Base-by-base conservation (phyloP, 2,797 vertebrate species). In the Schizothorax lantsangensis region DNA sequence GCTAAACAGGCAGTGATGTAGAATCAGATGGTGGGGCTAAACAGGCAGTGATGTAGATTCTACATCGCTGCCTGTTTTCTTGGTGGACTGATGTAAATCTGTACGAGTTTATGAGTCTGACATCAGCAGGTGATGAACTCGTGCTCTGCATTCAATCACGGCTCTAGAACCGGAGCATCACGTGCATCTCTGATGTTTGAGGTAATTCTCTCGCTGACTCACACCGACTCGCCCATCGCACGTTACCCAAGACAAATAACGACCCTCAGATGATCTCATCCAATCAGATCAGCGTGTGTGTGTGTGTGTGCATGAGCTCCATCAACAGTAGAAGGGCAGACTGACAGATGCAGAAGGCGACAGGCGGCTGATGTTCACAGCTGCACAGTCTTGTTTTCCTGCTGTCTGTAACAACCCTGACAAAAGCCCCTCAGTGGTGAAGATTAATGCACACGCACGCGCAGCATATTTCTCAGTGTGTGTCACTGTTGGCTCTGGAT, bases 161-260 rank as follows among this genome's bases (percentile, higher is more conserved):
- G 17, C 47, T 36, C 45, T 36, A 54, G 30, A 77, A 57, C 9
- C 11, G 5, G 11, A 78, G 49, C 75, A 12, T 57, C 52, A 79
- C 36, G 1, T 11, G 19, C 17, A 23, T 62, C 77, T 62, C 77
- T 79, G 54, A 79, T 59, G 36, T 79, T 79, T 79, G 77, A 79
- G 77, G 10, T 54, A 36, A 79, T 59, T 74, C 30, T 21, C 40
- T 85, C 62, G 12, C 57, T 84, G 81, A 86, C 81, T 86, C 86
- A 87, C 47, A 79, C 43, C 0, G 74, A 85, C 83, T 74, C 86
- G 84, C 88, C 84, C 88, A 84, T 49, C 59, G 26, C 57, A 85
- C 59, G 15, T 43, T 5, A 81, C 72, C 80, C 71, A 86, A 89
- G 69, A 89, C n/a, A 84, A 88, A 89, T 84, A 84, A 84, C 9